Conservation (phyloP, 2,888 invertebrate species). For the Tenthredo livida region DNA sequence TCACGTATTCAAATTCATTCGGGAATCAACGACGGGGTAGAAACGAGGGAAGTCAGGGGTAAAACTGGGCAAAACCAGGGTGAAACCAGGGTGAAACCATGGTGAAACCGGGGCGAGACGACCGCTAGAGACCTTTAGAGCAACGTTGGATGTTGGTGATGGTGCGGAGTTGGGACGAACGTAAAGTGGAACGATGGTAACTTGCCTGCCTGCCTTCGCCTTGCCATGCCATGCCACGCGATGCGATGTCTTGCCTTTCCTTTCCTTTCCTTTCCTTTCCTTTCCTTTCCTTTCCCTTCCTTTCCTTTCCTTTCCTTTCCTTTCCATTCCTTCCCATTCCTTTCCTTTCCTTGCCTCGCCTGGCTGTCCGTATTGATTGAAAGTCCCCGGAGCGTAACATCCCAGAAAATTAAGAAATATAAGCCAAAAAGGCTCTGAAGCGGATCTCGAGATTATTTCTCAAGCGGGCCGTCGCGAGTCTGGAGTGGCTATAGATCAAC, state of each 20-base stretch:
- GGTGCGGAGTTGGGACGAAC: constrained; percentile 30
- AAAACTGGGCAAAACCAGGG: constrained; percentile 13
- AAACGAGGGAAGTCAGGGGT: neutral
- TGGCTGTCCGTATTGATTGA: constrained; percentile 50
- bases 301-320: neutral
- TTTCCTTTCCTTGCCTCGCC: neutral
- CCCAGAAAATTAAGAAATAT: constrained; percentile 50
- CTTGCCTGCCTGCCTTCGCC: neutral
- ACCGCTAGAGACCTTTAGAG: constrained; percentile 44
- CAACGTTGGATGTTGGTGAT: neutral
- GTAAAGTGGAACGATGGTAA: constrained; percentile 5
- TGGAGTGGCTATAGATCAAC: constrained; percentile 1
- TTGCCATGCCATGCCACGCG: too few species aligned
- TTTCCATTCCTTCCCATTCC: neutral
- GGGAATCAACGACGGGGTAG: constrained; percentile 26
- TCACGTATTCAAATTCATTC: constrained; percentile 51
- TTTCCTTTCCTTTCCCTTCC: neutral
- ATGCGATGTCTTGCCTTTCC: neutral
- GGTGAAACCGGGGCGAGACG: constrained; percentile 5
- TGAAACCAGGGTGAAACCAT: neutral
- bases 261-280: neutral
- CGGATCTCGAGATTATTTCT: constrained; percentile 44
- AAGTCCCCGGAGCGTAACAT: constrained; percentile 49
- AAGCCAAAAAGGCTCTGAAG: constrained; percentile 44
- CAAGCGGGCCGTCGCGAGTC: neutral